phyloP scores from a whole-genome alignment of 2,888 invertebrate species.

The Plutella xylostella region DNA sequence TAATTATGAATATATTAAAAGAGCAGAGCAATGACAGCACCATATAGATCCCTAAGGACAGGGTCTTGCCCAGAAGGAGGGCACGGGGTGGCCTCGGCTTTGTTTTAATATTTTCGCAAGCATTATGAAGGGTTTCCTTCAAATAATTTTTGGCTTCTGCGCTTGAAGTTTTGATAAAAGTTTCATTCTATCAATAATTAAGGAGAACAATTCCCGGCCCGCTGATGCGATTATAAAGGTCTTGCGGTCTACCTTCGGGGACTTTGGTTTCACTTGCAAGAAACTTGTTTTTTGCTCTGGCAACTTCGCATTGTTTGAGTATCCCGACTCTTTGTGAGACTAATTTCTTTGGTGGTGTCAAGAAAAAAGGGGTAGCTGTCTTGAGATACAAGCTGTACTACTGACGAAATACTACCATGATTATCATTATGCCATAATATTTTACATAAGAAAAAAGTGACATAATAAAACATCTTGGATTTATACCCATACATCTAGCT shows the following conservation, averaged over 20 bases:
- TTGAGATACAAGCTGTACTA: no score
- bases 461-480: no score
- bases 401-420: no score
- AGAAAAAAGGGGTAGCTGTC: no score
- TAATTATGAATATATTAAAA: no score
- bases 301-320: not conserved
- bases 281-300: not conserved
- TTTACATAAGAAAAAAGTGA: no score
- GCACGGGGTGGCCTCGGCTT: slow-evolving; percentile 43
- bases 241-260: slow-evolving; percentile 4
- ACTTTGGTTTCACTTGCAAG: slow-evolving; percentile 1
- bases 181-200: slow-evolving; percentile 71
- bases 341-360: no score
- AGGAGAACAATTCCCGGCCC: slow-evolving; percentile 58
- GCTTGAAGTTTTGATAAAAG: slow-evolving; percentile 69
- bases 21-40: no score
- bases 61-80: slow-evolving; percentile 39
- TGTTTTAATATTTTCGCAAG: slow-evolving; percentile 70
- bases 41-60: slow-evolving; percentile 26
- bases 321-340: not conserved
- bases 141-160: slow-evolving; percentile 69
- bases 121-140: slow-evolving; percentile 70
- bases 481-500: no score
- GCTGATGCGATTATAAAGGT: slow-evolving; percentile 4
- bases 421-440: no score